Conservation (phyloP, 2,797 vertebrate genomes). For the Rhynchotus rufescens region DNA sequence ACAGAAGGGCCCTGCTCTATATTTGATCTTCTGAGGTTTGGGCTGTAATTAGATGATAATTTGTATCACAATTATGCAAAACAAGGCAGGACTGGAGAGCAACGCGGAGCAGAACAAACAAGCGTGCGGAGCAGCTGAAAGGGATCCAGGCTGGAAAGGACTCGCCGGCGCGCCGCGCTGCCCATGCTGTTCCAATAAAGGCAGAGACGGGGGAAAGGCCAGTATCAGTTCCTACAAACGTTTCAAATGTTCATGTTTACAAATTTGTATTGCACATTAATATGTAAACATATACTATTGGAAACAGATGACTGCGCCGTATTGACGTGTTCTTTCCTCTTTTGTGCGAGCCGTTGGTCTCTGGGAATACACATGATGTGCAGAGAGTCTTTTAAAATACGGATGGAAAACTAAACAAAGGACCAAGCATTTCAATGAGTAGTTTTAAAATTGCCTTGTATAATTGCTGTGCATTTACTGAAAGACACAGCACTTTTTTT, state of each 20-base stretch:
- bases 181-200: conserved; percentile 82
- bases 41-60: conserved; percentile 78
- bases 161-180: conserved; percentile 23
- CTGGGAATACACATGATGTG: background rate
- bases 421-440: fast-evolving
- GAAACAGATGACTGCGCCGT: conserved; percentile 66
- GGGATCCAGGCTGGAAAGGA: conserved; percentile 63
- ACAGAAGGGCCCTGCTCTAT: conserved; percentile 27
- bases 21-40: conserved; percentile 69
- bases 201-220: conserved; percentile 56
- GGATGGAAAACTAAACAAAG: background rate
- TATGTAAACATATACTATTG: conserved; percentile 76
- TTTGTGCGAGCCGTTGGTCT: conserved; percentile 39
- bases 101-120: conserved; percentile 71
- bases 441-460: background rate
- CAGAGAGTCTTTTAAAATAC: background rate
- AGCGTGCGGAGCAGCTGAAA: conserved; percentile 72
- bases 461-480: background rate
- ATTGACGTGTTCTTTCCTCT: conserved; percentile 27
- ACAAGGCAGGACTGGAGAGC: conserved; percentile 71
- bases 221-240: conserved; percentile 65
- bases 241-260: conserved; percentile 80
- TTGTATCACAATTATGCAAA: conserved; percentile 78
- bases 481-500: background rate
- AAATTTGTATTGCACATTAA: conserved; percentile 82